Conservation (phyloP, 2,888 invertebrate genomes). For the Ceratothoa steindachneri region DNA sequence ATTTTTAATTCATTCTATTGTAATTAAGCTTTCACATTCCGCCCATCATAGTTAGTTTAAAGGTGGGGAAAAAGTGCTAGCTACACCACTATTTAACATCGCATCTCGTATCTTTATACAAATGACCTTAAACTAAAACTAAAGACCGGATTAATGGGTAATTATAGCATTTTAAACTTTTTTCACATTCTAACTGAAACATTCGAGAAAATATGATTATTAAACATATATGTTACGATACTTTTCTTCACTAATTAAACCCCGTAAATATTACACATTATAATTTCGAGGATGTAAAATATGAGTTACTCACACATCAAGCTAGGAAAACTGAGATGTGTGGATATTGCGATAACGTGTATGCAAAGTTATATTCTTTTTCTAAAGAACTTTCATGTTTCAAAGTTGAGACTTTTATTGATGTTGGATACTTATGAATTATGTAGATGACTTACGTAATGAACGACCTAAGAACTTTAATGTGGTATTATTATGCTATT, state of each 20-base stretch:
- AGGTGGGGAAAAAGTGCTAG: no score
- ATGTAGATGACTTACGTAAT: constrained; percentile 6
- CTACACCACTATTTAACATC: no score
- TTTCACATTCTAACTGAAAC: neutral
- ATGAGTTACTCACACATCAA: neutral
- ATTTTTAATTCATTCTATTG: no score
- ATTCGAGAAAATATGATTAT: neutral
- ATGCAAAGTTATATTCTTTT: neutral
- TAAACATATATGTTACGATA: neutral
- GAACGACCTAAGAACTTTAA: neutral
- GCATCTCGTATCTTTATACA: neutral
- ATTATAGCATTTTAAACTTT: neutral
- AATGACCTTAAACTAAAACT: neutral
- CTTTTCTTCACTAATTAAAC: constrained; percentile 3
- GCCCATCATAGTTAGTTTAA: no score
- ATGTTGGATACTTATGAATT: neutral
- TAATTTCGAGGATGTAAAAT: neutral
- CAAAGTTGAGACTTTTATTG: constrained; percentile 5
- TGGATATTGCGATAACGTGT: neutral
- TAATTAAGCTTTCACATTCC: no score
- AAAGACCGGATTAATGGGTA: neutral
- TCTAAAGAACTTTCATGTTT: neutral
- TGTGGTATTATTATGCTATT: constrained; percentile 6
- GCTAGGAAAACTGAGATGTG: neutral
- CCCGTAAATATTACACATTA: neutral